phyloP scores from a whole-genome alignment of 2,888 invertebrate species.

The Pilophorus perplexus region DNA sequence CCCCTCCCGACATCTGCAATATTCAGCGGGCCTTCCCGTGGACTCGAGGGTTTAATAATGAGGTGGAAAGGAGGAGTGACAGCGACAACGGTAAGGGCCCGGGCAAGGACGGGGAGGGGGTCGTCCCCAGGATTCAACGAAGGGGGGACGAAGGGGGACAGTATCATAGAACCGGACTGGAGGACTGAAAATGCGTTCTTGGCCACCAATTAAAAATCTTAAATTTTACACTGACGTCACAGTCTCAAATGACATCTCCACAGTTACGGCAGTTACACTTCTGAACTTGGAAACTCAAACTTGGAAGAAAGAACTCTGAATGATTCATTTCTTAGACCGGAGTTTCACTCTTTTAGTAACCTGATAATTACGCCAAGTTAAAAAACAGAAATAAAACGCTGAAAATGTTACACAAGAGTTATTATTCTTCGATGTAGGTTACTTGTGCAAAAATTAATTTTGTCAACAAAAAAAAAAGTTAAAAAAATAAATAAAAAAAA shows the following conservation, averaged over 20 bases:
- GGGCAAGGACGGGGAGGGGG: conserved; percentile 30
- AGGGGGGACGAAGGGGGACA: conserved; percentile 33
- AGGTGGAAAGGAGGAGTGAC: conserved; percentile 50
- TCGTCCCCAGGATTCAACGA: too few species aligned
- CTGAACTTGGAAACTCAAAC: background rate
- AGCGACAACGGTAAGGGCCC: background rate
- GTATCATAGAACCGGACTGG: background rate
- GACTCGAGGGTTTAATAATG: conserved; percentile 32
- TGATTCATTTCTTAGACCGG: too few species aligned
- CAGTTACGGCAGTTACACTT: background rate
- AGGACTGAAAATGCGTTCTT: too few species aligned
- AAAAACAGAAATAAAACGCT: too few species aligned
- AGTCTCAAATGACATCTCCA: background rate
- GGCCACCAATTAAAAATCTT: background rate
- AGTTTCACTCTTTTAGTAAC: too few species aligned
- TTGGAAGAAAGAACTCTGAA: background rate
- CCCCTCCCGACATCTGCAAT: conserved; percentile 17
- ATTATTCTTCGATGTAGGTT: too few species aligned
- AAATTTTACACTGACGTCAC: background rate
- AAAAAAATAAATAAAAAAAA: too few species aligned
- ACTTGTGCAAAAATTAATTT: too few species aligned
- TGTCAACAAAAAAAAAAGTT: too few species aligned
- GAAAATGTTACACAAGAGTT: too few species aligned
- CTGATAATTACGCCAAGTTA: too few species aligned
- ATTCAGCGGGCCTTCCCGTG: conserved; percentile 7